phyloP scores from a whole-genome alignment of 2,888 invertebrate genomes.

The Aromia moschata region DNA sequence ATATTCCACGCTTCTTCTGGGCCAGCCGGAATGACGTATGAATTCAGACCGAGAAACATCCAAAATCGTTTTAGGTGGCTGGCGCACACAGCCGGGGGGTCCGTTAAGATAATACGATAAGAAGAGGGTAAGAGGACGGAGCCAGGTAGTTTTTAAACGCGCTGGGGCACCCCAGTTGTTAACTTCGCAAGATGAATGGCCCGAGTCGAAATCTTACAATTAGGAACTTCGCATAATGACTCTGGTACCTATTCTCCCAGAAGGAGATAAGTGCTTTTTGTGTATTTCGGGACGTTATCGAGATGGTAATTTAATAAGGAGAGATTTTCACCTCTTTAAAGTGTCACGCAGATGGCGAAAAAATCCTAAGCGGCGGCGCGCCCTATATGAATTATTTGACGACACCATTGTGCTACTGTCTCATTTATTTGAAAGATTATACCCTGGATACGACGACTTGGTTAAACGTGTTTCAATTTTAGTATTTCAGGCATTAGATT shows the following conservation, averaged over 20 bases:
- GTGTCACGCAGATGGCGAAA: conserved; percentile 31
- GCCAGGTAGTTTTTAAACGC: conserved; percentile 62
- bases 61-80: conserved; percentile 24
- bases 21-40: conserved; percentile 5
- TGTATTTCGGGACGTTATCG: conserved; percentile 43
- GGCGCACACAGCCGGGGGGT: conserved; percentile 20
- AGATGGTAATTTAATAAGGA: conserved; percentile 41
- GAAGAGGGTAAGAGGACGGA: conserved; percentile 42
- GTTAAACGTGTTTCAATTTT: conserved; percentile 12
- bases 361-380: conserved; percentile 29
- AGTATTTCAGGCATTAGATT: background rate
- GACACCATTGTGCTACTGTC: conserved; percentile 26
- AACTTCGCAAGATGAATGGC: conserved; percentile 61
- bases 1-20: background rate
- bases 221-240: conserved; percentile 56
- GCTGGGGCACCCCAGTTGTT: conserved; percentile 56
- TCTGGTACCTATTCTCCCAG: conserved; percentile 56
- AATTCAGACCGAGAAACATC: conserved; percentile 19
- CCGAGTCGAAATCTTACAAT: conserved; percentile 60
- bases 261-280: conserved; percentile 57
- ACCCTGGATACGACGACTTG: background rate
- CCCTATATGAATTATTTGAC: conserved; percentile 28
- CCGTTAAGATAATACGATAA: conserved; percentile 26
- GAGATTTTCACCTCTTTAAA: conserved; percentile 44
- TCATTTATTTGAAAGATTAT: conserved; percentile 17